phyloP scores from a whole-genome alignment of 2,797 vertebrate species.

The Enteromius thamalakanensis region DNA sequence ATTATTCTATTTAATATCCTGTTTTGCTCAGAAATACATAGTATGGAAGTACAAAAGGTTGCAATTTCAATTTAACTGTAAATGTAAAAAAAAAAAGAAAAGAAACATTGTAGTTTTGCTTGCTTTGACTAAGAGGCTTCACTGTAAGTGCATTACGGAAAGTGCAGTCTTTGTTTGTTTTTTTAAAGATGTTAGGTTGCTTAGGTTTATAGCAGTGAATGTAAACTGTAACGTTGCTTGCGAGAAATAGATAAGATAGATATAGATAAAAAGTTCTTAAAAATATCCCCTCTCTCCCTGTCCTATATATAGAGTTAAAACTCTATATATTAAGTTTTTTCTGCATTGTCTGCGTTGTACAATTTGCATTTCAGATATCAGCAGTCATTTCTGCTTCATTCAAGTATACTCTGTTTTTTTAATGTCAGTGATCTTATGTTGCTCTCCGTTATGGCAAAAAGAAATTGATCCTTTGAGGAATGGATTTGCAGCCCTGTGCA shows the following conservation, averaged over 20 bases:
- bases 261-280: slow-evolving; percentile 8
- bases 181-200: neutral
- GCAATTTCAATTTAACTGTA: neutral
- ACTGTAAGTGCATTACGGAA: slow-evolving; percentile 17
- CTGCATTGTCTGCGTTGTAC: slow-evolving; percentile 10
- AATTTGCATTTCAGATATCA: slow-evolving; percentile 10
- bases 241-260: neutral
- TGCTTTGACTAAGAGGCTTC: neutral
- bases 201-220: neutral
- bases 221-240: slow-evolving; percentile 17
- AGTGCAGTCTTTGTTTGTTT: neutral
- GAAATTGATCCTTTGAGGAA: slow-evolving; percentile 93
- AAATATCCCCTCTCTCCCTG: neutral
- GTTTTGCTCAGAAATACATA: neutral
- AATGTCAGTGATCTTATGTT: slow-evolving; percentile 14
- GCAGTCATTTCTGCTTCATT: slow-evolving; percentile 32
- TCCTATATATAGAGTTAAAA: slow-evolving; percentile 13
- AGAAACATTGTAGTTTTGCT: neutral
- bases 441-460: slow-evolving; percentile 81
- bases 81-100: neutral
- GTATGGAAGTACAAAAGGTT: neutral
- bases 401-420: slow-evolving; percentile 34
- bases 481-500: slow-evolving; percentile 93
- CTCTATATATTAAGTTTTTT: neutral
- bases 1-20: neutral